Conservation (phyloP, 2,113 vertebrate genomes). For the Cottus gobio region DNA sequence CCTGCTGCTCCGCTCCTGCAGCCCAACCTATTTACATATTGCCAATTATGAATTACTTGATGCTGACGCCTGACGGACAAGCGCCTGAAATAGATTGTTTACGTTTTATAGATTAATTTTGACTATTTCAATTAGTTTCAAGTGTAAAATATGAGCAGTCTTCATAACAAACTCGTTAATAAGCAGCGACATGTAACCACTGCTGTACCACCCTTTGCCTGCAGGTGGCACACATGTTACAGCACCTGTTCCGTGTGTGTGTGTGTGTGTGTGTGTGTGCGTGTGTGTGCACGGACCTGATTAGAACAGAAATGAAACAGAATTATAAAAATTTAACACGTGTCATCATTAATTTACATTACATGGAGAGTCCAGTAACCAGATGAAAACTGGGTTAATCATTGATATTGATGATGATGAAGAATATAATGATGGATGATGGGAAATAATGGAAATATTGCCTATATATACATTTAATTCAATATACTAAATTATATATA, state of each 20-base stretch:
- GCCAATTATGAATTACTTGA: slow-evolving; percentile 12
- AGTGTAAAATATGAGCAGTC: not conserved
- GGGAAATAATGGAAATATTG: not conserved
- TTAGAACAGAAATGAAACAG: not conserved
- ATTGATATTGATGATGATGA: not conserved
- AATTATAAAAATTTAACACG: not conserved
- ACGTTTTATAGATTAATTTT: not conserved
- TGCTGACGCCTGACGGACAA: not conserved
- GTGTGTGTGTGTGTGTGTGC: not conserved
- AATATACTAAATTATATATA: not conserved
- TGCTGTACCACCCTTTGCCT: not conserved
- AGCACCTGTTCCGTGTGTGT: not conserved
- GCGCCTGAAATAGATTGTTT: not conserved
- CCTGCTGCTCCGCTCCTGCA: not conserved
- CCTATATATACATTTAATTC: too few relatives aligned
- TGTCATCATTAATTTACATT: not conserved
- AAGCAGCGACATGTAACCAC: not conserved
- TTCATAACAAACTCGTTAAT: not conserved
- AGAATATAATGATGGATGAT: not conserved
- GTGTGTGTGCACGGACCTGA: too few relatives aligned
- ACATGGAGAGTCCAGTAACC: not conserved
- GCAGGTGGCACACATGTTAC: not conserved
- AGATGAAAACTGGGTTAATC: not conserved
- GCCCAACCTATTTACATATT: not conserved
- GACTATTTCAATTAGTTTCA: not conserved